Conservation (phyloP, 2,113 vertebrate species). For the Chloropsis hardwickii region DNA sequence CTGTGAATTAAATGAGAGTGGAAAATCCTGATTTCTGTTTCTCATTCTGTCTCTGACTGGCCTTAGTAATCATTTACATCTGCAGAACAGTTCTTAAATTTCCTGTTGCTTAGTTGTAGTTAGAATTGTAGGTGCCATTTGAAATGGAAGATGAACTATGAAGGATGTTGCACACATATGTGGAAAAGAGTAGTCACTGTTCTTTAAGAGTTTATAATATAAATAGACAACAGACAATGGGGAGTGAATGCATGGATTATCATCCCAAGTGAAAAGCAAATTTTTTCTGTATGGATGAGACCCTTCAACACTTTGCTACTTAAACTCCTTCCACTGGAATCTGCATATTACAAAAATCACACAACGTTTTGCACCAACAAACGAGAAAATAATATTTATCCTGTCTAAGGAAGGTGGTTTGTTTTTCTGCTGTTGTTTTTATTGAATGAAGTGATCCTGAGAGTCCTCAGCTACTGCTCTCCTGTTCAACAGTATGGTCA, state of each 20-base stretch:
- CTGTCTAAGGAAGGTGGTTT: not conserved
- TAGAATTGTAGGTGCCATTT: slow-evolving; percentile 8
- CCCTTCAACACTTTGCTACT: not conserved
- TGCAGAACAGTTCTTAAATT: slow-evolving; percentile 26
- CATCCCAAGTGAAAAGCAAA: not conserved
- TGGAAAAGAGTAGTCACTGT: not conserved
- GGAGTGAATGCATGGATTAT: not conserved
- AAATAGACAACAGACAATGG: not conserved
- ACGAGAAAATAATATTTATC: not conserved
- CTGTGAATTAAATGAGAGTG: not conserved
- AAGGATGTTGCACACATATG: not conserved
- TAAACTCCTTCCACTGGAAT: not conserved
- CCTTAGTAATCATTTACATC: slow-evolving; percentile 34
- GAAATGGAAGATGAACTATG: not conserved
- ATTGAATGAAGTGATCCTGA: not conserved
- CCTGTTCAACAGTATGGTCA: not conserved
- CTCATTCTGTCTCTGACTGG: not conserved
- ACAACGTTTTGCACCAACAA: not conserved
- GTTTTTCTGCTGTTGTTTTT: not conserved
- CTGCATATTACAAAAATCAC: not conserved
- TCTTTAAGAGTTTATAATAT: not conserved
- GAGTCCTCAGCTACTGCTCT: not conserved
- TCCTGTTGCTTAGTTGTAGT: slow-evolving; percentile 8
- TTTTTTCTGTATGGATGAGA: not conserved
- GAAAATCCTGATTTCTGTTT: slow-evolving; percentile 47